phyloP scores from a whole-genome alignment of 2,113 vertebrate species.

The Gobiocypris rarus region DNA sequence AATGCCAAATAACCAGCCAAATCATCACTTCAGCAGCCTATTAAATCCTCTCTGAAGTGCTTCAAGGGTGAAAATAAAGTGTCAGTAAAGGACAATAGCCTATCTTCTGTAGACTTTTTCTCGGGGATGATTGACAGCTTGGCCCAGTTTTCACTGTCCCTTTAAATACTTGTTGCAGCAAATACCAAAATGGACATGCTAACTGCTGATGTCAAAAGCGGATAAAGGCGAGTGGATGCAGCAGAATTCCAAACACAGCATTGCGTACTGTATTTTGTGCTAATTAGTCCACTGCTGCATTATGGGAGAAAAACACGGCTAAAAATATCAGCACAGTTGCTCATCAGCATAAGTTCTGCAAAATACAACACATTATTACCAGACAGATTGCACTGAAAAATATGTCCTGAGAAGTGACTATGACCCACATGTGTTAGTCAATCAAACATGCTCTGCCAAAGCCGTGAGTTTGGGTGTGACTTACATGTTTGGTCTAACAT shows the following conservation, averaged over 20 bases:
- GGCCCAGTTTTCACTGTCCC: constrained; percentile 17
- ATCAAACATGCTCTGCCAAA: neutral
- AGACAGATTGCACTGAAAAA: neutral
- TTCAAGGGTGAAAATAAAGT: neutral
- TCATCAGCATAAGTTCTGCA: neutral
- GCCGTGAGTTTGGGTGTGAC: too few relatives aligned
- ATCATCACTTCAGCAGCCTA: constrained; percentile 5
- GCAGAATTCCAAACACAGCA: neutral
- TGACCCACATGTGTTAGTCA: neutral
- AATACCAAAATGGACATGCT: constrained; percentile 26
- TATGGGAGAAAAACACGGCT: neutral
- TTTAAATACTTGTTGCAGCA: constrained; percentile 21
- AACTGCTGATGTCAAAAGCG: neutral
- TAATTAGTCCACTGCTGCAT: constrained; percentile 11
- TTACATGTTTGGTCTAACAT: neutral
- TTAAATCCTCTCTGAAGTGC: neutral
- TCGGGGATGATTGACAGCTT: neutral
- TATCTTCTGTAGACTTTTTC: neutral
- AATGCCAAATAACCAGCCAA: neutral
- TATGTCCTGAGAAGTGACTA: neutral
- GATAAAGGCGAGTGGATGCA: neutral
- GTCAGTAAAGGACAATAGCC: neutral
- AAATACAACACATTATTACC: neutral
- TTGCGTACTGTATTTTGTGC: neutral
- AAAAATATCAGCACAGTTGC: neutral